phyloP scores from a whole-genome alignment of 2,888 invertebrate genomes.

The Pelosia muscerda region DNA sequence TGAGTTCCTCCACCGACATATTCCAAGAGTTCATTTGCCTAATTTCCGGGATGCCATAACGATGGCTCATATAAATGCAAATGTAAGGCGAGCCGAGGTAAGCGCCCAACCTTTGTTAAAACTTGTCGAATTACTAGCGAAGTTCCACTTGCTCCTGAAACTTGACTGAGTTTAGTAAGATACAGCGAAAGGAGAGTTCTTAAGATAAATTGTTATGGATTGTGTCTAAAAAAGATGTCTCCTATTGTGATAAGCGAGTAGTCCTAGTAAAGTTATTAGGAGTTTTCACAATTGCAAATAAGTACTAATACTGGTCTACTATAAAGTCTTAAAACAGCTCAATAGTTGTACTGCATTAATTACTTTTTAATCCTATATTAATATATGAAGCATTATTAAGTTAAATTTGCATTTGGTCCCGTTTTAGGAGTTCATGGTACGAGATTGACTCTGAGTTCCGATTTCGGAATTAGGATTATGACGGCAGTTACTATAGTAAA shows the following conservation, averaged over 20 bases:
- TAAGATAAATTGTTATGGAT: neutral
- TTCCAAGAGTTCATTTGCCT: constrained; percentile 29
- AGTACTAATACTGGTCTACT: no score
- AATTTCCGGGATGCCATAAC: constrained; percentile 47
- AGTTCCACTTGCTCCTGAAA: constrained; percentile 44
- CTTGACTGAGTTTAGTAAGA: constrained; percentile 29
- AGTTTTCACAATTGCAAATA: no score
- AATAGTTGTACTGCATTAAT: no score
- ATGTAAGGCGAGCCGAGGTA: constrained; percentile 47
- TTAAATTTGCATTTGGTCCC: no score
- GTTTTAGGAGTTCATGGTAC: no score
- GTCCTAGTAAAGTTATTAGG: no score
- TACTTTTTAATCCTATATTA: no score
- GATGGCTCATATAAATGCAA: constrained; percentile 57
- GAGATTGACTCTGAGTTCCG: no score
- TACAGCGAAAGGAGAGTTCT: neutral
- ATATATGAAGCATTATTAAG: no score
- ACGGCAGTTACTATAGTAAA: neutral
- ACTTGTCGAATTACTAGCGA: constrained; percentile 62
- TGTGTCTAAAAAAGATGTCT: neutral
- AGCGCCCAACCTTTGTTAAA: constrained; percentile 56
- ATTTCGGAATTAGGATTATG: no score
- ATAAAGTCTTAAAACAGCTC: no score
- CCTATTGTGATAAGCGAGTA: neutral
- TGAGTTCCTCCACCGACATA: constrained; percentile 1